Evolutionary conservation across 2,113 vertebrate species (phyloP).

Genomic region (Suncus etruscus): DNA sequence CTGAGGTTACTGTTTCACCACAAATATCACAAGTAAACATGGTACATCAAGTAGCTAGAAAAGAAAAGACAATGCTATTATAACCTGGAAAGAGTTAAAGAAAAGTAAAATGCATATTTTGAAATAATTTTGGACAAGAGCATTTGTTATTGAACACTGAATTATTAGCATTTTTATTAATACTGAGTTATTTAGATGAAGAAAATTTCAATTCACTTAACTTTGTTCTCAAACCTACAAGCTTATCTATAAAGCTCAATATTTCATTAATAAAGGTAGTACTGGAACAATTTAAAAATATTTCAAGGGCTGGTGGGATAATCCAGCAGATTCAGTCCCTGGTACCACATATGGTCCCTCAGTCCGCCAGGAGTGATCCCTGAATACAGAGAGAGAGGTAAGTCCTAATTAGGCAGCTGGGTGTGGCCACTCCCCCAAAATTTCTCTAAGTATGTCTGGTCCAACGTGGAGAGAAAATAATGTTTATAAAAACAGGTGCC

Average conservation of each 20-base stretch:
- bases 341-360: too few species aligned
- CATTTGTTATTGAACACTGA: background rate
- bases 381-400: too few species aligned
- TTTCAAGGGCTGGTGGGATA: background rate
- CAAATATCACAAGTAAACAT: slow-evolving; percentile 92
- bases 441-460: background rate
- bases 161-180: slow-evolving; percentile 30
- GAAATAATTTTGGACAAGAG: slow-evolving; percentile 23
- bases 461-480: slow-evolving; percentile 3
- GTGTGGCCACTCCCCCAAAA: too few species aligned
- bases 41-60: slow-evolving; percentile 57
- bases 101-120: slow-evolving; percentile 51
- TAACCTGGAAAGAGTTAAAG: slow-evolving; percentile 37
- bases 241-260: slow-evolving; percentile 39
- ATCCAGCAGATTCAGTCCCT: too few species aligned
- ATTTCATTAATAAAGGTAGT: background rate
- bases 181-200: slow-evolving; percentile 26
- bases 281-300: slow-evolving; percentile 23
- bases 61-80: slow-evolving; percentile 42
- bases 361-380: too few species aligned
- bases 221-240: slow-evolving; percentile 39
- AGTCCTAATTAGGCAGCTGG: too few species aligned
- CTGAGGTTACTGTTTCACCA: slow-evolving; percentile 86
- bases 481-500: slow-evolving; percentile 12
- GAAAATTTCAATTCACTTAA: slow-evolving; percentile 9